Evolutionary conservation across 2,113 vertebrate species (phyloP).

Genomic region (Mola mola): DNA sequence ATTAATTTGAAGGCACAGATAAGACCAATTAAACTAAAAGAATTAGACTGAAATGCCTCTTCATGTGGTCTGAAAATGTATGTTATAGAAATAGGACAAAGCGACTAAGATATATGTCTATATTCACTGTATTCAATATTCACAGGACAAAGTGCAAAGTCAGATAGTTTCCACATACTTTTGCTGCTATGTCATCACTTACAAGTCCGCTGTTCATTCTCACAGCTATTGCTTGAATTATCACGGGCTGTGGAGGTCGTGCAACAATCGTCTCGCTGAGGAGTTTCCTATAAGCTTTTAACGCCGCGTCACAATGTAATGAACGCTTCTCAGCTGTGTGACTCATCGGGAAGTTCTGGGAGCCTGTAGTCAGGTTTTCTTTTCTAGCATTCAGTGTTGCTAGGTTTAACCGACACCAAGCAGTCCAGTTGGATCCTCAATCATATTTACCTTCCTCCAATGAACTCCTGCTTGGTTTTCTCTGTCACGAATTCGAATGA

Average conservation of each 20-base stretch:
- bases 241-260: neutral
- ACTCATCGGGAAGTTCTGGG: too few relatives aligned
- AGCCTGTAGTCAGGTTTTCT: too few relatives aligned
- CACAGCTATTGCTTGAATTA: conserved; percentile 8
- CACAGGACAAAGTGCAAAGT: conserved; percentile 4
- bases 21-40: conserved; percentile 62
- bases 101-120: neutral
- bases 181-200: conserved; percentile 1
- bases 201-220: conserved; percentile 20
- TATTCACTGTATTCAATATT: neutral
- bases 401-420: too few relatives aligned
- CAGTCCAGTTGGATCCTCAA: too few relatives aligned
- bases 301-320: too few relatives aligned
- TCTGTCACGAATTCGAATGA: too few relatives aligned
- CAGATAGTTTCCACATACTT: neutral
- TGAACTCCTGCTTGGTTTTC: too few relatives aligned
- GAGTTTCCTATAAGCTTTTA: too few relatives aligned
- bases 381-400: too few relatives aligned
- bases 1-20: conserved; percentile 39
- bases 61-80: conserved; percentile 48
- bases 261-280: too few relatives aligned
- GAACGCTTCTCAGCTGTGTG: too few relatives aligned
- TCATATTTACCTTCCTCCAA: too few relatives aligned
- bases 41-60: conserved; percentile 54
- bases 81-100: conserved; percentile 39